These are phyloP conservation scores for Passer montanus DNA, from an alignment of 2,113 vertebrate genomes.

Conservation along the genomic window DNA sequence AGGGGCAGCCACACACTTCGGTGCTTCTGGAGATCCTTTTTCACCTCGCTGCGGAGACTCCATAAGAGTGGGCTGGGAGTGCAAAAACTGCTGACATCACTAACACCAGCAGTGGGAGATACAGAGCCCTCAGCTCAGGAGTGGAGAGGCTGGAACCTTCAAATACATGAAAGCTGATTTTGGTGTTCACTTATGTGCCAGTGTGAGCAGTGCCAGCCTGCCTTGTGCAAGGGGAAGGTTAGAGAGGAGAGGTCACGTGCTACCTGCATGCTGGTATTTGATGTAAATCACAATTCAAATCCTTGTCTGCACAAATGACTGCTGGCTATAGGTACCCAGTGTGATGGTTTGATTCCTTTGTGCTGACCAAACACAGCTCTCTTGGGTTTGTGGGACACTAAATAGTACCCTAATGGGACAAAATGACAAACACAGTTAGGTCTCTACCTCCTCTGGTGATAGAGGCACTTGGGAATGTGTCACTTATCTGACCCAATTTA, in stretches of 20 bases:
- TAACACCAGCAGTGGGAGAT: background rate
- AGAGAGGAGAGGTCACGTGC: background rate
- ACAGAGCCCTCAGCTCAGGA: rapidly evolving
- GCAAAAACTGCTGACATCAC: rapidly evolving
- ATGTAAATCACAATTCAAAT: background rate
- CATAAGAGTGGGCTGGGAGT: background rate
- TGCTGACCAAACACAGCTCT: background rate
- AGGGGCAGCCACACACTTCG: rapidly evolving
- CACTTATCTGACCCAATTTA: background rate
- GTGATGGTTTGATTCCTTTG: background rate
- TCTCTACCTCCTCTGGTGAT: background rate
- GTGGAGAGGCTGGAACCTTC: background rate
- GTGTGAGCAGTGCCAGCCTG: background rate
- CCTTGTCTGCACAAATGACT: background rate
- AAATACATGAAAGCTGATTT: background rate
- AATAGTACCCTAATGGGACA: background rate
- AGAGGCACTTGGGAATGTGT: background rate
- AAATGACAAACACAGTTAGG: background rate
- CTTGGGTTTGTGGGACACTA: background rate
- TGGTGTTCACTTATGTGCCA: background rate
- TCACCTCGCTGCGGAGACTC: background rate
- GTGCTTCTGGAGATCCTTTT: background rate
- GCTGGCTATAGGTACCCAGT: background rate
- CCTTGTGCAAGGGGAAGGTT: background rate
- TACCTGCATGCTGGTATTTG: background rate